Evolutionary conservation across 2,888 invertebrate genomes (phyloP), one percentile per base, ranked within the genome.

Genomic region (Spatulosminthurus flaviceps): DNA sequence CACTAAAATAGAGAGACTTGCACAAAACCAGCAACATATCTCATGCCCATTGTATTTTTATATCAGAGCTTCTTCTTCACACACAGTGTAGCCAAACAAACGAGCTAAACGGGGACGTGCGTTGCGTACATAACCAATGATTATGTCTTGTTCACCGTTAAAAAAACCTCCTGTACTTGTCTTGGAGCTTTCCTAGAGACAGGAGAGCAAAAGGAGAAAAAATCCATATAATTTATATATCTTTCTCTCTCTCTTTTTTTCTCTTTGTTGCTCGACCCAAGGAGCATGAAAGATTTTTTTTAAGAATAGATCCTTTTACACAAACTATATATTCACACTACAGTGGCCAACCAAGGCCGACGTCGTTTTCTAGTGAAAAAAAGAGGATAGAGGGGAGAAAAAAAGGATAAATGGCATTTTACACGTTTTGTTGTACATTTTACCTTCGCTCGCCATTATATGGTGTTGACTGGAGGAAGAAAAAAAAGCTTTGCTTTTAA

Each of bases 81-180:
- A n/a, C n/a, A 51, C 13, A 9, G 13, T 41, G 51, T 51, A 51
- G 51, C 51, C n/a, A 51, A 13, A 51, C 51, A 51, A 51, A 51
- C 51, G 51, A 51, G 51, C 51, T 51, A 51, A 51, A 51, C 51
- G 51, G 51, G n/a, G 51, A 51, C 51, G 51, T 51, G 51, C 51
- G 51, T 51, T 51, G 51, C 51, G 19, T 51, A 51, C 51, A 51
- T 51, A 51, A 51, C 51, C 51, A 51, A 51, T 51, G 51, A 51
- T 51, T 51, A 51, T 51, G 51, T 51, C 51, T 51, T 51, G 51
- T 51, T 51, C 51, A 16, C 51, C 51, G 51, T 51, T 51, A 51
- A 51, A 51, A 51, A 51, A 13, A 13, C n/a, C 51, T 51, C 51
- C 51, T 51, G 51, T 51, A 19, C 51, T 51, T 51, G 51, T 51